Evolutionary conservation across 2,888 invertebrate species (phyloP), one percentile per base, ranked within the genome.

Genomic region (Prenolepis imparis): DNA sequence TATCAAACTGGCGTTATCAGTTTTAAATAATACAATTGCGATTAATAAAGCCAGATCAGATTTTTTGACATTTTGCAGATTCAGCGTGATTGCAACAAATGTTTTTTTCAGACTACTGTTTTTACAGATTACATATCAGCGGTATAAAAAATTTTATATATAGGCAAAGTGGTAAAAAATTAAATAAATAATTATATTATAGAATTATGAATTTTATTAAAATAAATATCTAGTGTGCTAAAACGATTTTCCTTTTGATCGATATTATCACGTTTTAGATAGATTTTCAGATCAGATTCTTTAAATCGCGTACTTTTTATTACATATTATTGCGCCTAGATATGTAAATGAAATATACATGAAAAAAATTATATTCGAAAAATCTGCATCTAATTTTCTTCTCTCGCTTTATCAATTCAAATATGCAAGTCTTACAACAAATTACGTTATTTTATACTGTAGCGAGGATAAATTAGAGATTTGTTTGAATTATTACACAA

Each of bases 391-490:
- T 18, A 3, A 4, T 32, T 61, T 28, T 66, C n/a, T 77, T 39
- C 5, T 18, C 21, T 74, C 36, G 8, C 21, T 74, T 63, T 48
- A 41, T 55, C 66, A 55, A 66, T 12, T 24, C 48, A 18, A 41
- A 55, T 39, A 52, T 39, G 15, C 15, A 5, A 28, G 24, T 77
- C 6, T 39, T 41, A 28, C 15, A 44, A 67, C 28, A 66, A 55
- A 41, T 28, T 11, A 67, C n/a, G 32, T 44, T 21, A 61, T n/a
- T 63, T 36, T 9, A 12, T 12, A 18, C 67, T 15, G 21, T 32
- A 44, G 9, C 9, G 5, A 28, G 39, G 36, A 55, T 77, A 77
- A 67, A 77, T 67, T 67, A 28, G 28, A 77, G 57, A 78, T 57
- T 68, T 5, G 0, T 52, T 39, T 21, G 28, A 41, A 77, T 68